Evolutionary conservation across 2,888 invertebrate genomes (phyloP).

Genomic region (Eumacrocentrus americanus): DNA sequence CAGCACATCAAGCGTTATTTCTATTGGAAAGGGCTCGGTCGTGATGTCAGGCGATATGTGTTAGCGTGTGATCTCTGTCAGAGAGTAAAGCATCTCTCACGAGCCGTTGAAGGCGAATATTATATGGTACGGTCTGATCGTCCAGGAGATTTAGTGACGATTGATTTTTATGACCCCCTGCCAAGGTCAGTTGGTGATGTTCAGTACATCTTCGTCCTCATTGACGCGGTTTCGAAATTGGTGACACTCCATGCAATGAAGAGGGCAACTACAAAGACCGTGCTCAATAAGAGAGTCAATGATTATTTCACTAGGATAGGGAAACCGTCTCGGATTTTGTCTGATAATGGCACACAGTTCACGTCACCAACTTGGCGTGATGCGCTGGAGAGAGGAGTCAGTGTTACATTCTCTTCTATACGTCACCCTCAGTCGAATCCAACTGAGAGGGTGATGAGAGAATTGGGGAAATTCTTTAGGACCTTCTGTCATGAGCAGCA

Average conservation of each 20-base stretch:
- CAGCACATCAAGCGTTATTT: not conserved
- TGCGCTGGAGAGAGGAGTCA: not conserved
- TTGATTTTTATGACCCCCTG: conserved; percentile 25
- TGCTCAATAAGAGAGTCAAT: too few relatives aligned
- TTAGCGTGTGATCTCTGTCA: conserved; percentile 20
- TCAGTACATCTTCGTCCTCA: conserved; percentile 21
- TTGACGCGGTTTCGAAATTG: conserved; percentile 21
- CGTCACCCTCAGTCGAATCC: conserved; percentile 23
- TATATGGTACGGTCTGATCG: not conserved
- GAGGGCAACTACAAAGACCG: too few relatives aligned
- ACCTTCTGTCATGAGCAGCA: too few relatives aligned
- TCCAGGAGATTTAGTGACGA: conserved; percentile 18
- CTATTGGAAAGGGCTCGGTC: conserved; percentile 7
- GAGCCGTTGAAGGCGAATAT: conserved; percentile 13
- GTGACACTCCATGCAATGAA: conserved; percentile 19
- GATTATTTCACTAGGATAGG: too few relatives aligned
- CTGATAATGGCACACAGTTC: conserved; percentile 21
- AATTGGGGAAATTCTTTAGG: conserved; percentile 14
- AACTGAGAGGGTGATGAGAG: conserved; percentile 21
- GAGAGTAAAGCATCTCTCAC: not conserved
- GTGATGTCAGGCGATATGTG: not conserved
- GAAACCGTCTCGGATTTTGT: not conserved
- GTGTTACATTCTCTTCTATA: conserved; percentile 5
- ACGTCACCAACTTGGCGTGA: conserved; percentile 11
- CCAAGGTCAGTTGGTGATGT: conserved; percentile 12